Percentiles rank a stretch among this genome's conserved stretches.
Evolutionary conservation across 2,797 vertebrate species (phyloP).

Genomic region (Arrhamphus sclerolepis): DNA sequence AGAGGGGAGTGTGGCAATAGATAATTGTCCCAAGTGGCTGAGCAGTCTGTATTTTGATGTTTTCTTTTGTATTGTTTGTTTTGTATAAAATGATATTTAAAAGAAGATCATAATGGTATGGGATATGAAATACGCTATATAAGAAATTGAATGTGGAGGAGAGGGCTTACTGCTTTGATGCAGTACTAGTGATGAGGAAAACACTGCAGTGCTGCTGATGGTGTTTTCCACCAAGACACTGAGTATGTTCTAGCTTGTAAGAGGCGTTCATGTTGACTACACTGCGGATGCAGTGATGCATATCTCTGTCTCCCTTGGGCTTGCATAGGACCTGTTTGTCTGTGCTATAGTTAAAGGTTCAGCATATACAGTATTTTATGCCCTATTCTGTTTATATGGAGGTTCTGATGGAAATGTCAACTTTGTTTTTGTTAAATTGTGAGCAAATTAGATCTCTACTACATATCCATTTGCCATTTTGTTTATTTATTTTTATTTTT

Average conservation of each 20-base stretch:
- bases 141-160: slow-evolving; percentile 53
- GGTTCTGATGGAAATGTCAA: slow-evolving; percentile 12
- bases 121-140: slow-evolving; percentile 38
- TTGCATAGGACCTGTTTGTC: slow-evolving; percentile 39
- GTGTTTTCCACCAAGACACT: slow-evolving; percentile 77
- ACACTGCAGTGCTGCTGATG: slow-evolving; percentile 83
- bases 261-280: slow-evolving; percentile 77
- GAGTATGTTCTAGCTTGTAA: slow-evolving; percentile 69
- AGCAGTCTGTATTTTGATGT: background rate
- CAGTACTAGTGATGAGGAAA: slow-evolving; percentile 79
- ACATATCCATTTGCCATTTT: background rate
- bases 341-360: slow-evolving; percentile 28
- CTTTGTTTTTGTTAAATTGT: background rate
- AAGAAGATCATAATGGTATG: slow-evolving; percentile 15
- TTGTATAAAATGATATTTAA: slow-evolving; percentile 14
- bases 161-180: slow-evolving; percentile 76
- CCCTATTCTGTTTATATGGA: background rate
- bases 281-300: slow-evolving; percentile 76
- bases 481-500: slow-evolving; percentile 7
- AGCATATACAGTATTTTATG: background rate
- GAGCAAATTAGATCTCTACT: background rate
- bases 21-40: slow-evolving; percentile 23
- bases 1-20: slow-evolving; percentile 13
- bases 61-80: slow-evolving; percentile 14
- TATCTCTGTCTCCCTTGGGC: slow-evolving; percentile 53